phyloP scores from a whole-genome alignment of 2,888 invertebrate species.

The Rhorus exstirpatorius region DNA sequence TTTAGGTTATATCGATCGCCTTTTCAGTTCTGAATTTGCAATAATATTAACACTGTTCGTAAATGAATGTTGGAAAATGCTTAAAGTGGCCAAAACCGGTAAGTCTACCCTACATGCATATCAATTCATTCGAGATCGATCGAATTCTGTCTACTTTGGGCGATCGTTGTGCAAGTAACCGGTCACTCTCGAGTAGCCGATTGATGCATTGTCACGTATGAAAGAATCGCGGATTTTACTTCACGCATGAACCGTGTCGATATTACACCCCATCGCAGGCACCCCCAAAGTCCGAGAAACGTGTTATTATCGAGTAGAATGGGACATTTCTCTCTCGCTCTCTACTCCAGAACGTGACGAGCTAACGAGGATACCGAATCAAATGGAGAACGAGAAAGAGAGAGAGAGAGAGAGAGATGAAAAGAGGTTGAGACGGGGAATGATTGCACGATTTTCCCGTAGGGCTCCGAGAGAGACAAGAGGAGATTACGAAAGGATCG shows the following conservation, averaged over 20 bases:
- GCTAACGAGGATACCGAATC: conserved; percentile 45
- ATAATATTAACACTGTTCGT: too few relatives aligned
- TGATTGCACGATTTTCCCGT: background rate
- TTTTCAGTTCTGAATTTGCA: too few relatives aligned
- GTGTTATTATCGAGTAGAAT: conserved; percentile 58
- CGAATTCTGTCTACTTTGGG: background rate
- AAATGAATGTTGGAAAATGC: too few relatives aligned
- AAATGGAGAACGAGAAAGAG: conserved; percentile 7
- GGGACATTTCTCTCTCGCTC: conserved; percentile 29
- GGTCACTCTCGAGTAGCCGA: conserved; percentile 42
- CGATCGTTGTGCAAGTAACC: conserved; percentile 13
- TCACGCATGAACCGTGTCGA: conserved; percentile 20
- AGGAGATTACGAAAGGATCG: conserved; percentile 18
- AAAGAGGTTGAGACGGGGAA: background rate
- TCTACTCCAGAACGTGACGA: conserved; percentile 20
- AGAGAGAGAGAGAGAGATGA: background rate
- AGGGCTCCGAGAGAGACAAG: conserved; percentile 5
- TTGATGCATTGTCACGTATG: conserved; percentile 61
- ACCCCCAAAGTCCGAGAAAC: conserved; percentile 25
- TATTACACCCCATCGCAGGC: conserved; percentile 16
- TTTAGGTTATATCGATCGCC: too few relatives aligned
- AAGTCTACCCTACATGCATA: too few relatives aligned
- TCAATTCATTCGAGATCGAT: background rate
- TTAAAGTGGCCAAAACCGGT: too few relatives aligned
- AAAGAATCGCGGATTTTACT: conserved; percentile 28